Evolutionary conservation across 2,888 invertebrate species (phyloP), one percentile per base, ranked within the genome.

Genomic region (Tricholauxania praeusta): DNA sequence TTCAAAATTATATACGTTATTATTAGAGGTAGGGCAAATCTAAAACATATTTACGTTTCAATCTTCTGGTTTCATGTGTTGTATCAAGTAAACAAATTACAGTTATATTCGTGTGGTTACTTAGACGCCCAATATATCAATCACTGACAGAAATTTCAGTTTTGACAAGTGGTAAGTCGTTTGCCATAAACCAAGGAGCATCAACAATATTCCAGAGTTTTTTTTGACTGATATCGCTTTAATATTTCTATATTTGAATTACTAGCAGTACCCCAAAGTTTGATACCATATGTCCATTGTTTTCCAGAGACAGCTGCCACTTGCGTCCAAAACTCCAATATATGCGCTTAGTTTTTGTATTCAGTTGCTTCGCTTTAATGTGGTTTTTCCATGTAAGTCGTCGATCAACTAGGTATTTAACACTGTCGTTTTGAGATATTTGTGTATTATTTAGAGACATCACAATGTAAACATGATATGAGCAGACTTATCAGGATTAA

Each of bases 231-330:
- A 59, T 71, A 28, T 66, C n/a, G n/a, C n/a, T n/a, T n/a, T n/a
- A n/a, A n/a, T n/a, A n/a, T n/a, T n/a, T 48, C 53, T 71, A 62
- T 12, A 74, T 22, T 14, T 28, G 59, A 66, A 48, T 59, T 71
- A 39, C 60, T 71, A 12, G 73, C 47, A 39, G 73, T 74, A 39
- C 71, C 67, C 65, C 62, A 57, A 15, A 70, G 19, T 32, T 71
- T 22, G 15, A 60, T 71, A 1, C 39, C 70, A 55, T 70, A 71
- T 5, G 70, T n/a, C n/a, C n/a, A n/a, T 49, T 59, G 59, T 68
- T 68, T 19, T 68, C 49, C 6, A 68, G 19, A 19, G 12, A 12
- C 17, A 68, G 19, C 49, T 55, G 3, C 5, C 48, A 55, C 19
- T 62, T 39, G 8, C 28, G 49, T 8, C 64, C 63, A 32, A 64